phyloP scores from a whole-genome alignment of 2,113 vertebrate genomes.

The Empidonax alnorum region DNA sequence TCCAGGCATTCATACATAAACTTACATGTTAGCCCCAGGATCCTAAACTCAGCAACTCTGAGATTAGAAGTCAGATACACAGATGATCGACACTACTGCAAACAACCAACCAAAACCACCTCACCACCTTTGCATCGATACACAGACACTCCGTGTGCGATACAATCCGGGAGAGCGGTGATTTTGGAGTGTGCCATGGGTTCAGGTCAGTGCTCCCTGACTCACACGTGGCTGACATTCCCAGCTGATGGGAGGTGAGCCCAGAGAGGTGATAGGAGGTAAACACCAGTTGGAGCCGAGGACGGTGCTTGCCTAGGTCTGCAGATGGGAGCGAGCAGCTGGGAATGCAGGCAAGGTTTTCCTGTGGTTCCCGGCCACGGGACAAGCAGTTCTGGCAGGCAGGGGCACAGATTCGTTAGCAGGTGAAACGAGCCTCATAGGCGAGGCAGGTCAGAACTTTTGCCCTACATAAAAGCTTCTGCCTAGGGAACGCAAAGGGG shows the following conservation, averaged over 20 bases:
- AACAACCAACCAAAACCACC: background rate
- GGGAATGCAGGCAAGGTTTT: conserved; percentile 32
- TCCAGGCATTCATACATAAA: background rate
- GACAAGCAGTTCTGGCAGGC: conserved; percentile 47
- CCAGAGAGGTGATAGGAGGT: background rate
- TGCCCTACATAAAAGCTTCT: background rate
- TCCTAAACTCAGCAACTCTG: background rate
- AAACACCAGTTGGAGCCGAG: background rate
- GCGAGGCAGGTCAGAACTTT: conserved; percentile 20
- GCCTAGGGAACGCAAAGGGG: background rate
- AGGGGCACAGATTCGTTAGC: background rate
- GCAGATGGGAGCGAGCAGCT: conserved; percentile 54
- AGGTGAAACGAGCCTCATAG: background rate
- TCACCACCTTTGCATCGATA: background rate
- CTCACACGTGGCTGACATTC: background rate
- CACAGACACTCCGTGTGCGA: accelerated
- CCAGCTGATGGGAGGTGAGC: conserved; percentile 8
- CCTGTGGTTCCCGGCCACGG: background rate
- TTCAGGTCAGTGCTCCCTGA: background rate
- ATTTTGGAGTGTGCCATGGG: background rate
- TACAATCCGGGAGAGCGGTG: background rate
- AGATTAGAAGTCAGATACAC: background rate
- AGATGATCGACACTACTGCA: background rate
- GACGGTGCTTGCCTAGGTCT: conserved; percentile 4
- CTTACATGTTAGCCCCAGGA: background rate